phyloP scores from a whole-genome alignment of 2,113 vertebrate species.

The Apteryx owenii region DNA sequence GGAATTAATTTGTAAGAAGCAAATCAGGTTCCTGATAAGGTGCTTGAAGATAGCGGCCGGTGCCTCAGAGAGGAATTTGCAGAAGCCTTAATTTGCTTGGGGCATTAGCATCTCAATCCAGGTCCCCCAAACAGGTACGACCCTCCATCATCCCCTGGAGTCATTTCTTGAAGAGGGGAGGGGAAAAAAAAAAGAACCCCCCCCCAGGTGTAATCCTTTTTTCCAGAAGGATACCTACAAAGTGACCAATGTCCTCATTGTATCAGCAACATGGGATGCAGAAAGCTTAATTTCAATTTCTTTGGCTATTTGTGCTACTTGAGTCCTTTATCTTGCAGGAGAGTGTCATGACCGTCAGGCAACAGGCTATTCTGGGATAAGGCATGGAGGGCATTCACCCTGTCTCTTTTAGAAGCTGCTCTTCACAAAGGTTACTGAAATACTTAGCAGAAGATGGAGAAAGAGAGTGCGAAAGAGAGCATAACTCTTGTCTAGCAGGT shows the following conservation, averaged over 20 bases:
- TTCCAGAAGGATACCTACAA: not conserved
- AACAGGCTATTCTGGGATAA: conserved; percentile 56
- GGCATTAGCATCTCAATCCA: not conserved
- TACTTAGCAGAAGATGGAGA: not conserved
- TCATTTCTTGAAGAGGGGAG: not conserved
- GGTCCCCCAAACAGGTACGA: not conserved
- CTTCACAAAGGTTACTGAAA: not conserved
- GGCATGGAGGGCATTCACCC: conserved; percentile 25
- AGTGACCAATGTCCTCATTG: not conserved
- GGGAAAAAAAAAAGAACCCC: not conserved
- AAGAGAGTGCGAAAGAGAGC: not conserved
- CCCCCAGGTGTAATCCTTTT: not conserved
- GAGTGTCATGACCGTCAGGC: conserved; percentile 31
- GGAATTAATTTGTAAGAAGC: not conserved
- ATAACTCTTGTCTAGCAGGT: not conserved
- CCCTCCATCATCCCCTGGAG: not conserved
- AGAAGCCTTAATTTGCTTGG: not conserved
- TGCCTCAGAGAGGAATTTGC: not conserved
- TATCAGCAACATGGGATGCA: not conserved
- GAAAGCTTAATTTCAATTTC: not conserved
- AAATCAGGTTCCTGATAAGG: not conserved
- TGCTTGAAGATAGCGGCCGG: not conserved
- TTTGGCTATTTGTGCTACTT: not conserved
- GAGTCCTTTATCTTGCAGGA: not conserved
- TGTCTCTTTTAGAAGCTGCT: not conserved